Base-by-base conservation (phyloP, 2,113 vertebrate species). In the Patagioenas fasciata region DNA sequence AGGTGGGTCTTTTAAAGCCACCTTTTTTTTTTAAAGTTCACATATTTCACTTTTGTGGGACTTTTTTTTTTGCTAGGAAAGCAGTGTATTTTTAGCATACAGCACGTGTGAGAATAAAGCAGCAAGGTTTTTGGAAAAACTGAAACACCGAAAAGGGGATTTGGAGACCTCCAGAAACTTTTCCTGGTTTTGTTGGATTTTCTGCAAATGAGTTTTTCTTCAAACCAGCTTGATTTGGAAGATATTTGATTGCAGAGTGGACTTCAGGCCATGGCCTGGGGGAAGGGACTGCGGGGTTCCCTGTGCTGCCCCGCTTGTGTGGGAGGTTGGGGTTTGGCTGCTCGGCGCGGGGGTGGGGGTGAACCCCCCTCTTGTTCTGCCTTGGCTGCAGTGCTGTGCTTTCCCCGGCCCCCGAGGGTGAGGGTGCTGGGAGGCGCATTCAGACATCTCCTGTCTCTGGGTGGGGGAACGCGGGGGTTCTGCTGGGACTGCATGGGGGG, bases 401-500 rank as follows among this genome's bases (percentile, higher is more conserved):
- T 3, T 15, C 16, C 17, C 2, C 51, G 1, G 8, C 42, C 29
- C 31, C 0, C 1, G 4, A 16, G 80, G 28, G 32, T 23, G 58
- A 5, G 1, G 1, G 4, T 15, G 44, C 44, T 47, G 81, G 24
- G 44, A 6, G 5, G 34, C 7, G 54, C 73, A 15, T 19, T 47
- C 8, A 0, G 26, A 6, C 11, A 0, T 44, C n/a, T 71, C 47
- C 74, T 80, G 61, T 17, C 13, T 2, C 7, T 5, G 2, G 17
- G 75, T 40, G 83, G 29, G 54, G 18, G 29, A 31, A n/a, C 47
- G 48, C 6, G 0, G 10, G 51, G 10, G 64, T 9, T 20, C 47
- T 13, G 44, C 60, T 3, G 0, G 6, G 5, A 8, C 62, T 0
- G 0, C 44, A 47, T 25, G 36, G 14, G 13, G 40, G n/a, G 29